phyloP scores from a whole-genome alignment of 2,888 invertebrate species.

The Eupithecia pulchellata region DNA sequence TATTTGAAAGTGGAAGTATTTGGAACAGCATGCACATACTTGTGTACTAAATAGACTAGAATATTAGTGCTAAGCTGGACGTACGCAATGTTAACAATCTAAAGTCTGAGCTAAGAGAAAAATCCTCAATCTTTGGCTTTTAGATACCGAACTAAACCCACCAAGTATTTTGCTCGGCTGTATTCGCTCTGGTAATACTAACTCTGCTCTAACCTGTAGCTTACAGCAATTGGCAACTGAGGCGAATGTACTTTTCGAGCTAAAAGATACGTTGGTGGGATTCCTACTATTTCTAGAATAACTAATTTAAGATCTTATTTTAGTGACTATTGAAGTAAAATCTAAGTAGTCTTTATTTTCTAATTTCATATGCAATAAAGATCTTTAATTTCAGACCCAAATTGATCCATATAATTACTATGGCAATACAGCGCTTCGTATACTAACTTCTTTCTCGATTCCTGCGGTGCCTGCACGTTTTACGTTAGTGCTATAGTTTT shows the following conservation, averaged over 20 bases:
- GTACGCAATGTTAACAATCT: conserved; percentile 11
- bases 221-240: neutral
- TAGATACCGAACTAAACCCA: neutral
- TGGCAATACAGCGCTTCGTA: conserved; percentile 35
- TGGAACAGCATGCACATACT: neutral
- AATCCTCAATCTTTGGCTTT: conserved; percentile 1
- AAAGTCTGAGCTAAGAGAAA: neutral
- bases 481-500: conserved; percentile 6
- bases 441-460: conserved; percentile 19
- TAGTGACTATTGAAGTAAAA: conserved; percentile 8
- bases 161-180: neutral
- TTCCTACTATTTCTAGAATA: neutral
- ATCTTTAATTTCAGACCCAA: too few relatives aligned
- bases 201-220: neutral
- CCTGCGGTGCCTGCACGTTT: neutral
- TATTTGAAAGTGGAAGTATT: neutral
- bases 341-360: conserved; percentile 28
- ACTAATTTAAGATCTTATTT: neutral
- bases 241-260: neutral
- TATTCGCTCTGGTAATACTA: neutral
- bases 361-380: conserved; percentile 44
- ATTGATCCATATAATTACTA: too few relatives aligned
- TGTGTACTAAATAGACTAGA: conserved; percentile 4
- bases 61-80: neutral
- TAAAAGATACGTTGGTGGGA: neutral